A percentile compares a stretch with the other conserved stretches of the same genome.
Evolutionary conservation across 2,113 vertebrate genomes (phyloP).

Genomic region (Nicator chloris): DNA sequence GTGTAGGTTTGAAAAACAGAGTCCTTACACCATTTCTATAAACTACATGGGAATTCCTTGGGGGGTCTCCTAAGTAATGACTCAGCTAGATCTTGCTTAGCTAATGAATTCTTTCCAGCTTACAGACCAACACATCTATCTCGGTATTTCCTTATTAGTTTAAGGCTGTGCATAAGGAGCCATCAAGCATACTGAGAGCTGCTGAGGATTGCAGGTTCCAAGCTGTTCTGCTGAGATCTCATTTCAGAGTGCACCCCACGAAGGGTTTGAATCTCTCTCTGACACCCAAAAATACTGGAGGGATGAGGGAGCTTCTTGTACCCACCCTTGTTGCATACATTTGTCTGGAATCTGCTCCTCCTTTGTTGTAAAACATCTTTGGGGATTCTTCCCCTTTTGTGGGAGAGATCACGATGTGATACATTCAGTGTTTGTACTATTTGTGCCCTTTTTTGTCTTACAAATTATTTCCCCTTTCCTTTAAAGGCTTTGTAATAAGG

Average conservation of each 20-base stretch:
- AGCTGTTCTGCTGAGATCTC: neutral
- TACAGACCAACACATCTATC: neutral
- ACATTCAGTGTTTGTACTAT: neutral
- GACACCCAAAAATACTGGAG: neutral
- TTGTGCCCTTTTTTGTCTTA: neutral
- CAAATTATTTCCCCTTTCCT: neutral
- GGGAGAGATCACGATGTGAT: neutral
- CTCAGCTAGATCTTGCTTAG: neutral
- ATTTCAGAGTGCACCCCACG: rapidly evolving
- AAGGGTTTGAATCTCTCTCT: neutral
- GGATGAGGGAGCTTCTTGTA: neutral
- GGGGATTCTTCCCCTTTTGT: neutral
- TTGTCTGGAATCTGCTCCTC: neutral
- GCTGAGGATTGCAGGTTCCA: neutral
- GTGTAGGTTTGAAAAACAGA: neutral
- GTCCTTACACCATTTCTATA: neutral
- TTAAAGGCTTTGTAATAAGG: constrained; percentile 39
- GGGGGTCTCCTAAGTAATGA: neutral
- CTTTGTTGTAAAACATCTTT: neutral
- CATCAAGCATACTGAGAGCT: neutral
- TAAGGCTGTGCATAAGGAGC: neutral
- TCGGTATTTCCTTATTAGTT: neutral
- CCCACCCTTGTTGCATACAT: rapidly evolving
- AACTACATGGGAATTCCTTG: neutral
- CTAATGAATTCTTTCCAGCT: constrained; percentile 16